Conservation (phyloP, 2,113 vertebrate genomes). For the Centropristis striata region DNA sequence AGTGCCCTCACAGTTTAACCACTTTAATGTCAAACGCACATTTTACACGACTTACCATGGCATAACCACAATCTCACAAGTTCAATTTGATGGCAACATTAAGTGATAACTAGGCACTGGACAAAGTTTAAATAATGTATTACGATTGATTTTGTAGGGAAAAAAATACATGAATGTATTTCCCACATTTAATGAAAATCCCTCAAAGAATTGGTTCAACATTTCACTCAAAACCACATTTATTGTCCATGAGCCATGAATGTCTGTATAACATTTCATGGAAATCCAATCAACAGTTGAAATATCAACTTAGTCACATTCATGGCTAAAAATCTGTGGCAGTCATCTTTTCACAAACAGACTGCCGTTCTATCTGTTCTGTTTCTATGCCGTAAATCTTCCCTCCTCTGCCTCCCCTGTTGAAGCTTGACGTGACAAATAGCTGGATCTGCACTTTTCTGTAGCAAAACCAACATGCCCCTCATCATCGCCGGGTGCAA, state of each 20-base stretch:
- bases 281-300: background rate
- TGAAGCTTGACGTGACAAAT: constrained; percentile 83
- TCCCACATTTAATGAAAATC: too few relatives aligned
- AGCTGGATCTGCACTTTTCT: constrained; percentile 84
- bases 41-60: too few relatives aligned
- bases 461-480: constrained; percentile 76
- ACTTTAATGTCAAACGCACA: too few relatives aligned
- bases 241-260: background rate
- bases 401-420: constrained; percentile 62
- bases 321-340: background rate
- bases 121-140: too few relatives aligned
- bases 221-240: background rate
- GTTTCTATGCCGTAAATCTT: constrained; percentile 38
- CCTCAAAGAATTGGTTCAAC: too few relatives aligned
- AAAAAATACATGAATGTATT: background rate
- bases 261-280: background rate
- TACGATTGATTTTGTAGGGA: too few relatives aligned
- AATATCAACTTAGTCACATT: background rate
- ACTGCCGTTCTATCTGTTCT: constrained; percentile 26
- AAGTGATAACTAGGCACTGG: too few relatives aligned
- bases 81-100: too few relatives aligned
- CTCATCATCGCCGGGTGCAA: constrained; percentile 83
- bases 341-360: background rate
- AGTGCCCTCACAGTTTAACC: too few relatives aligned
- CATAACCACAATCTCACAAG: too few relatives aligned